Base-by-base conservation (phyloP, 2,888 invertebrate species). In the Ectemnius cavifrons region DNA sequence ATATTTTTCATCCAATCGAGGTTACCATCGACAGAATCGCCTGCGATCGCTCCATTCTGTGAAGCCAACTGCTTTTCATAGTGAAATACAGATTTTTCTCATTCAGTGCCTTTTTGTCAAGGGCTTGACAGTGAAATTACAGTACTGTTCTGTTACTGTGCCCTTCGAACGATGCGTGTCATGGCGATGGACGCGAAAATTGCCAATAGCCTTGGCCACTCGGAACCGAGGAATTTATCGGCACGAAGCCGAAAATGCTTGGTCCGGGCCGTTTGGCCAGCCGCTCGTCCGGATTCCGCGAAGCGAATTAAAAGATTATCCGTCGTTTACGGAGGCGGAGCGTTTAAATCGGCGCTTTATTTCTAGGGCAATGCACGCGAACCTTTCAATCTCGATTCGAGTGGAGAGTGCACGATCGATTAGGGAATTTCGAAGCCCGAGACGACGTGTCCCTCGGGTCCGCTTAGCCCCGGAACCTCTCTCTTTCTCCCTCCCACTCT, bases 391-490 rank as follows among this genome's bases (percentile, higher is more conserved):
- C 83, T 77, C 83, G 81, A 83, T 80, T 75, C 81, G 83, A 77
- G 79, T 75, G 73, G 72, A 63, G 80, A 83, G 76, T 75, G 81
- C 81, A 80, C 81, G 86, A 87, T 88, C 87, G 89, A 89, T 89
- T 88, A 89, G 87, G 87, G 87, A 87, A 87, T 84, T 86, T 87
- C 84, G 85, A 87, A 85, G 87, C 85, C 81, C 84, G 83, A 85
- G 84, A 83, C 78, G 76, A 76, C 78, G 78, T 79, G 82, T 89
- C 90, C 88, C 89, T 79, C 78, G 89, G 88, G 90, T 87, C 81
- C 87, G 87, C 84, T 90, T 89, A 90, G 80, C 75, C 82, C 67
- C 78, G 84, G 73, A 76, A 81, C 75, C 62, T 57, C 45, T 37
- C 37, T 37, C 37, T 37, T 37, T 37, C 37, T 37, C 37, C 37